phyloP scores from a whole-genome alignment of 2,797 vertebrate genomes.

The Notoglanidium macrostoma region DNA sequence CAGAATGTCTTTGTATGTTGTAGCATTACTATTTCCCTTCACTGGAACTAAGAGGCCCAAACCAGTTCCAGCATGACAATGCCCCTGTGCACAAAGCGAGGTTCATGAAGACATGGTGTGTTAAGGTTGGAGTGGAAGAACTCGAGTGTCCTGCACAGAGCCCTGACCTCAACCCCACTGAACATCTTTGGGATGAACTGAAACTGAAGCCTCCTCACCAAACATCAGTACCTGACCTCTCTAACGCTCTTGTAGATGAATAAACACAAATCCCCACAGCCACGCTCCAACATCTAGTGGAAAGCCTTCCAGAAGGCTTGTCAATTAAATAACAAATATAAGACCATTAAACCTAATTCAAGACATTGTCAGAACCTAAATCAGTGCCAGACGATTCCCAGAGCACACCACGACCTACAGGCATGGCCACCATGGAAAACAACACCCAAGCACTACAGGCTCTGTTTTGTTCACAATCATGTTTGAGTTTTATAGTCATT shows the following conservation, averaged over 20 bases:
- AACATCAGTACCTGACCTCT: neutral
- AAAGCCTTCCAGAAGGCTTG: neutral
- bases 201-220: no score
- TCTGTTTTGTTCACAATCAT: no score
- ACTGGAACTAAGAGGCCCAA: neutral
- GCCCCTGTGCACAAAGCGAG: neutral
- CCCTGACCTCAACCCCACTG: neutral
- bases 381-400: no score
- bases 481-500: no score
- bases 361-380: neutral
- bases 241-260: neutral
- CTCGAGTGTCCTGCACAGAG: neutral
- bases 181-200: neutral
- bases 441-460: no score
- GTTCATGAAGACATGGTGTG: neutral
- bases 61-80: neutral
- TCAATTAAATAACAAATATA: neutral
- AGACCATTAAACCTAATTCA: neutral
- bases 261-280: neutral
- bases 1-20: neutral
- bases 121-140: neutral
- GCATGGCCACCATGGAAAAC: no score
- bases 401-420: no score
- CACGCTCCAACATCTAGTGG: neutral
- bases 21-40: neutral